Evolutionary conservation across 2,888 invertebrate genomes (phyloP), one percentile per base, ranked within the genome.

Genomic region (Habroteleia sp.): DNA sequence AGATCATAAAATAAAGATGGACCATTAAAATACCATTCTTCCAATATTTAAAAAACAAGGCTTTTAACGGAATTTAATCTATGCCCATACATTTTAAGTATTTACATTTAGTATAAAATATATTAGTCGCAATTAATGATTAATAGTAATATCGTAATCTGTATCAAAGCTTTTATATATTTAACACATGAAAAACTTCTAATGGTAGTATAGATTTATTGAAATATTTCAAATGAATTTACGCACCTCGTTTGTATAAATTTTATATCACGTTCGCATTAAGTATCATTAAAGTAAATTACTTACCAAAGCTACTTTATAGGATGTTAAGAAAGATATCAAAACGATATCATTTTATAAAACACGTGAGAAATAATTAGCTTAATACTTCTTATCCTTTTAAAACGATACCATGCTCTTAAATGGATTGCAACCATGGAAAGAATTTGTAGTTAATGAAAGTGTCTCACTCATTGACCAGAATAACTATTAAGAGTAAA

Each of bases 361-460:
- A 66, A 44, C 56, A 54, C 66, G 63, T 60, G 68, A 68, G 62
- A 68, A 63, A 74, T 68, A 74, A 74, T 68, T 68, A 74, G 56
- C 42, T 62, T 54, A 54, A 62, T 60, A 42, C 31, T 65, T 54
- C 44, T 48, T 63, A 50, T 74, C 56, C 42, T 27, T 48, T 65
- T 44, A 10, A 63, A 58, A 54, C 3, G 74, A 63, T 58, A 37
- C 58, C 52, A 27, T 14, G 37, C 14, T 31, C 50, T 58, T 63
- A 52, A 69, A 69, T 42, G 48, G 29, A 39, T 48, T 14, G 14
- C 50, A 52, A 37, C 31, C 35, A 6, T 23, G 33, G 39, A 62
- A 74, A 74, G 54, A 60, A 74, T 74, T 48, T 56, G 74, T 16
- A 31, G 35, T 44, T 63, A 69, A 74, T 74, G 74, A 74, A 74